Percentiles rank a stretch among this genome's conserved stretches.
Conservation (phyloP, 1,140 invertebrate species). For the Himalopsyche phryganea region DNA sequence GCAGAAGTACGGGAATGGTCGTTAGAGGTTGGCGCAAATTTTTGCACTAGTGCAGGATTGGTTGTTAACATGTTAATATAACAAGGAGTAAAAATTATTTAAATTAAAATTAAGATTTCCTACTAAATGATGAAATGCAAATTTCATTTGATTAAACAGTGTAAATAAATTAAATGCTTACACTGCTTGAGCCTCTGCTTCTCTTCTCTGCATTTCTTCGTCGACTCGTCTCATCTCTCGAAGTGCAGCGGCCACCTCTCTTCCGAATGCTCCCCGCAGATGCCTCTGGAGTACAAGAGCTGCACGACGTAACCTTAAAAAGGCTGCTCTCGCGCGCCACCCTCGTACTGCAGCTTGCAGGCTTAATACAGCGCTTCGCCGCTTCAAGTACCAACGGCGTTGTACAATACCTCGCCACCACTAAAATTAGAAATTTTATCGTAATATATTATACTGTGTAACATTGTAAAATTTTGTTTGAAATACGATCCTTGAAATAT, state of each 20-base stretch:
- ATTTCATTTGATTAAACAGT: too few relatives aligned
- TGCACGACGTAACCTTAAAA: constrained; percentile 77
- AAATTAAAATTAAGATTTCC: too few relatives aligned
- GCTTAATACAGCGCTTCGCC: constrained; percentile 67
- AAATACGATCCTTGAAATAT: too few relatives aligned
- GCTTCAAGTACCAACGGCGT: constrained; percentile 65
- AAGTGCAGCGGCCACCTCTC: constrained; percentile 79
- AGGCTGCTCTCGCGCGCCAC: constrained; percentile 79
- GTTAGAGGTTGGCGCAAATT: too few relatives aligned
- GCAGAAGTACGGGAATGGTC: too few relatives aligned
- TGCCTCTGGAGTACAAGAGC: constrained; percentile 87
- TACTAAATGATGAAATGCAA: too few relatives aligned
- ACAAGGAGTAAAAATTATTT: too few relatives aligned
- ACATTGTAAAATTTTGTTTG: too few relatives aligned
- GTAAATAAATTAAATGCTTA: too few relatives aligned
- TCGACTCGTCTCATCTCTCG: constrained; percentile 88
- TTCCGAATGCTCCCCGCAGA: constrained; percentile 84
- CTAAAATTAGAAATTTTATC: constrained; percentile 31
- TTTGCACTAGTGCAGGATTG: too few relatives aligned
- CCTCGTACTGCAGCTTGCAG: constrained; percentile 86
- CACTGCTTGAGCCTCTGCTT: constrained; percentile 47
- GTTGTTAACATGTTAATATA: too few relatives aligned
- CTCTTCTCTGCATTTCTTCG: constrained; percentile 81
- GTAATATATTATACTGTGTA: too few relatives aligned
- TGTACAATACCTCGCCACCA: constrained; percentile 47